phyloP scores from a whole-genome alignment of 1,140 invertebrate genomes.

The Cyclargus thomasi region DNA sequence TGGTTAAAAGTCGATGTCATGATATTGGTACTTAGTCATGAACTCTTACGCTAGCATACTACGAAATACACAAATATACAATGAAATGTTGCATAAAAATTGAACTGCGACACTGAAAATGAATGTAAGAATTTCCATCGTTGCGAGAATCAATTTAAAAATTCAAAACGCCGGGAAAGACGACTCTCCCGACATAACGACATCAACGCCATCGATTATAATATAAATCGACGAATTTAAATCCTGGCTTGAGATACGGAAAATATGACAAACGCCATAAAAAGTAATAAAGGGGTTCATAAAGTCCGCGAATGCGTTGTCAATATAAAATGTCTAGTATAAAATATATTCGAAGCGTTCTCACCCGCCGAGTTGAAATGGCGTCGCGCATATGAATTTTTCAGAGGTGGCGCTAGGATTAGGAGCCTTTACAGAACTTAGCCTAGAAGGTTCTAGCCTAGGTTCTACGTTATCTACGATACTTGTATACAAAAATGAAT shows the following conservation, averaged over 20 bases:
- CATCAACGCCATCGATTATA: conserved; percentile 59
- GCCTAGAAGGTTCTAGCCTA: no score
- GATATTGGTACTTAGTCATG: no score
- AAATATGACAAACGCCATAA: conserved; percentile 61
- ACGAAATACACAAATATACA: neutral
- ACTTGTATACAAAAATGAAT: no score
- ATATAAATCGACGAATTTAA: conserved; percentile 63
- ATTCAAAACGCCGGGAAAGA: neutral
- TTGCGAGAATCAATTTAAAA: neutral
- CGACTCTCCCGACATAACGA: conserved; percentile 27
- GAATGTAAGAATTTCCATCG: neutral
- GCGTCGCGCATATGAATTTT: conserved; percentile 23
- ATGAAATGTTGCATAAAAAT: neutral
- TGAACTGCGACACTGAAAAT: neutral
- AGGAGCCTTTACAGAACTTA: no score
- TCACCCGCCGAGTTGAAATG: conserved; percentile 47
- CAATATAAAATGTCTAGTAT: conserved; percentile 57
- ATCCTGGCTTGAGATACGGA: conserved; percentile 39
- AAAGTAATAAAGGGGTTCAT: conserved; percentile 63
- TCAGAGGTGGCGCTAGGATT: conserved; percentile 24
- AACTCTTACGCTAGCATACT: no score
- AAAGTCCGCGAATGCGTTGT: conserved; percentile 54
- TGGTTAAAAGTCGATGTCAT: no score
- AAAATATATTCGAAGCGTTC: conserved; percentile 51
- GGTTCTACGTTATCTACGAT: no score